Base-by-base conservation (phyloP, 53 echinoderm and acorn worm species). In the Mesocentrotus franciscanus region DNA sequence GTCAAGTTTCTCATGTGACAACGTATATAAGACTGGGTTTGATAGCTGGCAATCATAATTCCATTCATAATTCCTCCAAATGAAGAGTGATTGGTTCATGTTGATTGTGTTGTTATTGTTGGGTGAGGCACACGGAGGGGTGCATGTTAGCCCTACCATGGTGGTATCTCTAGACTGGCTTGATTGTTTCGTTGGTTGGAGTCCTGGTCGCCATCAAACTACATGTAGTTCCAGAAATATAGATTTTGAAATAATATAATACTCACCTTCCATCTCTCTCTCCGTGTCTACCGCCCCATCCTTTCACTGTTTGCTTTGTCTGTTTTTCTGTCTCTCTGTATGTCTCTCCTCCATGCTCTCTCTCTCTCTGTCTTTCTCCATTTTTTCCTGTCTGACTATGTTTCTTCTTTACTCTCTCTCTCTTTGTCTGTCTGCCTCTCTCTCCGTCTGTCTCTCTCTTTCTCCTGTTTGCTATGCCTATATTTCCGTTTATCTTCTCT, bases 21-120 rank as follows among this genome's bases (percentile, higher is more conserved):
- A 24, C 9, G 85, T 24, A n/a, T n/a, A n/a, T n/a, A 56, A 56
- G 57, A 1, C 85, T 26, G 15, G 85, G 22, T 17, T 49, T 85
- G 85, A 85, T 85, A 56, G 22, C 85, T 85, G 85, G 55, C 85
- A 85, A 85, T 85, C 85, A 85, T 85, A 42, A 85, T 85, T 85
- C 85, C 26, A 22, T 49, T 56, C 85, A 85, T 85, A 85, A 85
- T 85, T 85, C 85, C 20, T 56, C n/a, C 56, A 49, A 85, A 85
- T 56, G 55, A 85, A 56, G 4, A 49, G 8, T 85, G 85, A 85
- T 85, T 85, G 85, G 56, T 18, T 49, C 85, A 85, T 56, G 85
- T 85, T 10, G 49, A 18, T 85, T 36, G 49, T 56, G 29, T 1
- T 85, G 55, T 85, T 85, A 85, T 85, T 85, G 49, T 85, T 85